A percentile compares a stretch with the other conserved stretches of the same genome.
Evolutionary conservation across 2,113 vertebrate species (phyloP).

Genomic region (Phodopus roborovskii): DNA sequence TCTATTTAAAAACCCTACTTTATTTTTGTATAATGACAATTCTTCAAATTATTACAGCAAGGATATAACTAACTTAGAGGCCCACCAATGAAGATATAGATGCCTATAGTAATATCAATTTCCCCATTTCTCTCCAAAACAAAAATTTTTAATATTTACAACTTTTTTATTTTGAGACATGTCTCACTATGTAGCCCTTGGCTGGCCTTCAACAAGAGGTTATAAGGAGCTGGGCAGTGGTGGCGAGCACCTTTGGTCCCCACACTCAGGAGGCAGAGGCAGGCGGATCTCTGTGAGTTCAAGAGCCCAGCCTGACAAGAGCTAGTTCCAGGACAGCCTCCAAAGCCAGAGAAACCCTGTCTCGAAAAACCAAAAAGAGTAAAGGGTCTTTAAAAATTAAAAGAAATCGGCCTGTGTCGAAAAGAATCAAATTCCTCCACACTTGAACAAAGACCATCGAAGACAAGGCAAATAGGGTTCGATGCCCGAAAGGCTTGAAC

Average conservation of each 20-base stretch:
- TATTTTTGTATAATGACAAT: neutral
- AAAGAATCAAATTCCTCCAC: slow-evolving; percentile 73
- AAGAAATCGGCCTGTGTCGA: slow-evolving; percentile 60
- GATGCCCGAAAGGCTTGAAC: slow-evolving; percentile 41
- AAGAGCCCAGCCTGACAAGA: too few relatives aligned
- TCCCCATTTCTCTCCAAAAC: slow-evolving; percentile 39
- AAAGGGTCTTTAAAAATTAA: neutral
- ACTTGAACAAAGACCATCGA: slow-evolving; percentile 68
- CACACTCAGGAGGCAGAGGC: too few relatives aligned
- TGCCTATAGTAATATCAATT: slow-evolving; percentile 31
- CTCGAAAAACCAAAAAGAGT: neutral
- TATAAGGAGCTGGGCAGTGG: too few relatives aligned
- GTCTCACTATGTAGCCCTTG: neutral
- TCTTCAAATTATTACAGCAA: neutral
- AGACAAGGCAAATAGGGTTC: slow-evolving; percentile 64
- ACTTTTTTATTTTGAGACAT: neutral
- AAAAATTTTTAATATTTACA: neutral
- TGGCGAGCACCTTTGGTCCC: too few relatives aligned
- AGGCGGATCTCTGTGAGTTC: too few relatives aligned
- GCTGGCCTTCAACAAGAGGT: neutral
- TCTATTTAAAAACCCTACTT: slow-evolving; percentile 23
- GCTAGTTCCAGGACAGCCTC: too few relatives aligned
- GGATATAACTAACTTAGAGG: neutral
- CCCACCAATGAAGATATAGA: neutral
- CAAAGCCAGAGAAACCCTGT: too few relatives aligned